Evolutionary conservation across 2,888 invertebrate genomes (phyloP), one percentile per base, ranked within the genome.

Genomic region (Arrhopalites spinosus): DNA sequence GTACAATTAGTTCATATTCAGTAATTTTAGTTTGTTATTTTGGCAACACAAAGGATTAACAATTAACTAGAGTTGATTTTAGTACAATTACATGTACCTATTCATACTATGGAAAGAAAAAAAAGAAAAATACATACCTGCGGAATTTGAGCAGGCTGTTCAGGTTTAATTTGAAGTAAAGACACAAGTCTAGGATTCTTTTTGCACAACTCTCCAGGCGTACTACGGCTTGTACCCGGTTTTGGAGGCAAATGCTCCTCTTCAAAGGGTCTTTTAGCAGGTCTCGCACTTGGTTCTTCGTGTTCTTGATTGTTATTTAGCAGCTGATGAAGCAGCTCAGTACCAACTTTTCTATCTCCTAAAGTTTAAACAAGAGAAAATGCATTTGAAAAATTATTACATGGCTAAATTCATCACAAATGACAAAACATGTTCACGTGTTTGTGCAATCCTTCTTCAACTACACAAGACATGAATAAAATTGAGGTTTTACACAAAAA

Each of bases 151-250:
- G 91, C 89, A 59, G 90, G 89, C 77, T 88, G 87, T 30, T 90
- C 88, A 79, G 91, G 90, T 83, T 92, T 91, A 85, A 92, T 91
- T 73, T 92, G 93, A 84, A 95, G 86, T 83, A 95, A 86, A 61
- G 91, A 91, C 53, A 94, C 94, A 81, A 95, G 87, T 90, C 95
- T 94, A 85, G 91, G 91, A 85, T 95, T 95, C 85, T 90, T 91
- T 86, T 92, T 91, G 86, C 92, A 92, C 70, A 95, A 87, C 81
- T 90, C 82, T n/a, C 82, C 81, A 0, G 80, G 79, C 17, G 69
- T 47, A 36, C 43, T 68, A 20, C 73, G 53, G 66, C 74, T 77
- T 13, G 69, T 53, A 2, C 73, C 72, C 45, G 66, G 71, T 67
- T 50, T 71, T n/a, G 50, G 47, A 7, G 73, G 63, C 23, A 63